phyloP scores from a whole-genome alignment of 1,140 invertebrate species.

The Melitaea cinxia region DNA sequence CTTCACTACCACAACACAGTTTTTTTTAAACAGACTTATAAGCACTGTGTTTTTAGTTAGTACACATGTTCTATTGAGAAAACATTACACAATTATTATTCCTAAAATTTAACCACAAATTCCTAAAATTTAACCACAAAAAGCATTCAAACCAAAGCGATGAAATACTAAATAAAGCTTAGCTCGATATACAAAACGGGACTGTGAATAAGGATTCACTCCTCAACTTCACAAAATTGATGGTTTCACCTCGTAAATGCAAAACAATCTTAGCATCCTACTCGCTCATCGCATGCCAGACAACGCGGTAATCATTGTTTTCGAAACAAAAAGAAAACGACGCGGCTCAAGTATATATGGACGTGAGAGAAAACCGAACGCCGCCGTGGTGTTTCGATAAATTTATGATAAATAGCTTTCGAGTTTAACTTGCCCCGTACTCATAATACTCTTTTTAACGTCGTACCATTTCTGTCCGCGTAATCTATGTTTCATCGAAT shows the following conservation, averaged over 20 bases:
- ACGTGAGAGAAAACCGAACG: constrained; percentile 65
- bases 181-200: constrained; percentile 9
- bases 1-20: too few relatives aligned
- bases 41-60: too few relatives aligned
- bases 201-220: constrained; percentile 31
- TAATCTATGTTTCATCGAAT: constrained; percentile 40
- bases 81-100: too few relatives aligned
- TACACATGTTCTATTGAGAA: too few relatives aligned
- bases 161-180: constrained; percentile 26
- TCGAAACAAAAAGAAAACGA: constrained; percentile 70
- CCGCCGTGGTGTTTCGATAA: constrained; percentile 67
- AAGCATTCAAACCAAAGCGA: background rate
- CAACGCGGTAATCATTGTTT: constrained; percentile 71
- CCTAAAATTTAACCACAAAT: too few relatives aligned
- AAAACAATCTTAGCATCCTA: constrained; percentile 69
- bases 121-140: background rate
- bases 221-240: constrained; percentile 60
- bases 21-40: too few relatives aligned
- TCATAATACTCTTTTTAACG: constrained; percentile 57
- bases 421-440: constrained; percentile 67
- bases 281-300: constrained; percentile 59
- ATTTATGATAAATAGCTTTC: constrained; percentile 76
- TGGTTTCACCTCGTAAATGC: constrained; percentile 72
- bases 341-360: constrained; percentile 62
- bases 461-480: constrained; percentile 52